These are phyloP conservation scores for Chrysolina haemoptera DNA, from an alignment of 2,888 invertebrate species.

Conservation along the genomic window DNA sequence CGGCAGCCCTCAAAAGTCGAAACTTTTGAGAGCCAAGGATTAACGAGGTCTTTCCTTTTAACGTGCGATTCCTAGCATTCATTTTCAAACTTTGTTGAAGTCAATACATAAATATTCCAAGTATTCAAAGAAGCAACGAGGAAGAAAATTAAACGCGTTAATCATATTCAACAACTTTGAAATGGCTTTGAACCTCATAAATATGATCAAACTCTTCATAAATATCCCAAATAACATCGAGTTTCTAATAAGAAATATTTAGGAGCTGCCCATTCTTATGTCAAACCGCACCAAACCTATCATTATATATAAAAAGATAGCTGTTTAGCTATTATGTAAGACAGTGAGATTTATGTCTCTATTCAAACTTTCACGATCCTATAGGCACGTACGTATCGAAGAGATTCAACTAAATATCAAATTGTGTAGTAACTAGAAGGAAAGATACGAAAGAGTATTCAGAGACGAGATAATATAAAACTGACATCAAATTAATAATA, in stretches of 20 bases:
- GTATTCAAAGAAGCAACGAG: no score
- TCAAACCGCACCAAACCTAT: not conserved
- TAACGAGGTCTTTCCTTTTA: no score
- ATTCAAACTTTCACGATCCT: not conserved
- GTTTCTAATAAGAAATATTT: not conserved
- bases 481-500: no score
- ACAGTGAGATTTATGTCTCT: conserved; percentile 4
- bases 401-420: no score
- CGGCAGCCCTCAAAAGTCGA: no score
- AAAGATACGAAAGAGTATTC: no score
- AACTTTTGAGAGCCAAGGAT: no score
- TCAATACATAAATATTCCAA: no score
- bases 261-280: conserved; percentile 5
- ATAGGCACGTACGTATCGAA: not conserved
- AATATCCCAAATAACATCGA: not conserved
- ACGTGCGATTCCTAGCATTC: no score
- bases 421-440: no score
- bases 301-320: not conserved
- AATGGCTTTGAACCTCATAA: not conserved
- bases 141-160: not conserved
- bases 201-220: not conserved
- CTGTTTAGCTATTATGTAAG: not conserved
- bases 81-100: no score
- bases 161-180: not conserved
- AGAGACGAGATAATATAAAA: no score